Conservation (phyloP, 2,113 vertebrate species). For the Harpagus bidentatus region DNA sequence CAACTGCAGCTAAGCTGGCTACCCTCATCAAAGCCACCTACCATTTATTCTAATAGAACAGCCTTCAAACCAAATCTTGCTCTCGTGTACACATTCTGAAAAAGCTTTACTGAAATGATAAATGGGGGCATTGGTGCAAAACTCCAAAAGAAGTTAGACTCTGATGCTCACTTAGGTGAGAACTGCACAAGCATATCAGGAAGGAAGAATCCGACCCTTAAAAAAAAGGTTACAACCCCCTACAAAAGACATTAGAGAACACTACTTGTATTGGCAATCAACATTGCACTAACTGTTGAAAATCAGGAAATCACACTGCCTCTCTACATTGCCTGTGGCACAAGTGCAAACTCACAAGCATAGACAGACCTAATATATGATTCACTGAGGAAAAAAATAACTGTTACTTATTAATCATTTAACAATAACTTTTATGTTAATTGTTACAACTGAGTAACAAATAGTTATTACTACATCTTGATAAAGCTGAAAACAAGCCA, state of each 20-base stretch:
- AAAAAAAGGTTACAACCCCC: background rate
- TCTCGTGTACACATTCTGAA: background rate
- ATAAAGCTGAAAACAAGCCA: background rate
- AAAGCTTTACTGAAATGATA: background rate
- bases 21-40: background rate
- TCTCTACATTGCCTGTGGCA: background rate
- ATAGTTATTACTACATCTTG: background rate
- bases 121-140: background rate
- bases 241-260: background rate
- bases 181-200: background rate
- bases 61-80: background rate
- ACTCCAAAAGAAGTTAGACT: background rate
- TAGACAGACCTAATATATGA: background rate
- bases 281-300: background rate
- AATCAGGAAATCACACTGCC: background rate
- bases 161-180: background rate
- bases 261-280: too few species aligned
- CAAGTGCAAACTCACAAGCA: background rate
- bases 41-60: background rate
- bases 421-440: background rate
- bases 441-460: background rate
- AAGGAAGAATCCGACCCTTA: background rate
- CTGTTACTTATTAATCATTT: background rate
- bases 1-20: background rate
- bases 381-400: background rate